Percentiles rank a stretch among this genome's conserved stretches.
Evolutionary conservation across 2,888 invertebrate species (phyloP).

Genomic region (Exephanes ischioxanthus): DNA sequence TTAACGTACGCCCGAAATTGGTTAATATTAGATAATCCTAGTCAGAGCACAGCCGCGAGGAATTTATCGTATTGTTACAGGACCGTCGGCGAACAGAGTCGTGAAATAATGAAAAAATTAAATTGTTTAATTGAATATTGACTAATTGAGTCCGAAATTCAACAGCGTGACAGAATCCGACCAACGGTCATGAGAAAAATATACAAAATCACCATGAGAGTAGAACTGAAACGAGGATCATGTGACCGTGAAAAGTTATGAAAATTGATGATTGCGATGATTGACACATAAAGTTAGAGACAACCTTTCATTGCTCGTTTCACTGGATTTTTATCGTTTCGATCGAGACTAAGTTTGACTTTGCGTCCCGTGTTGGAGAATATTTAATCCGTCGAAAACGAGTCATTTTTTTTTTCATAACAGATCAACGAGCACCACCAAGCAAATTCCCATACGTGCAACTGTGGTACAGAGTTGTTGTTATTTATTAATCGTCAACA

Average conservation of each 20-base stretch:
- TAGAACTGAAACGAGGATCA: no score
- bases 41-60: neutral
- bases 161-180: no score
- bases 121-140: neutral
- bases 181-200: no score
- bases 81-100: neutral
- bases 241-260: no score
- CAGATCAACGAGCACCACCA: neutral
- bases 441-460: constrained; percentile 6
- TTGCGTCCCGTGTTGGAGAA: neutral
- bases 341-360: neutral
- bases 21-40: constrained; percentile 52
- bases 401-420: neutral
- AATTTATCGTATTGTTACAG: neutral
- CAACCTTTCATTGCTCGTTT: no score
- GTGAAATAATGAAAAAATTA: neutral
- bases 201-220: no score
- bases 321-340: no score
- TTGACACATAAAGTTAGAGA: no score
- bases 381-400: neutral
- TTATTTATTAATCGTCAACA: neutral
- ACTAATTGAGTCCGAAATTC: neutral
- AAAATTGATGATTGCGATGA: no score
- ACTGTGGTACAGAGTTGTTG: neutral
- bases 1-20: constrained; percentile 35